phyloP scores from a whole-genome alignment of 2,797 vertebrate species.

The Acanthis flammea region DNA sequence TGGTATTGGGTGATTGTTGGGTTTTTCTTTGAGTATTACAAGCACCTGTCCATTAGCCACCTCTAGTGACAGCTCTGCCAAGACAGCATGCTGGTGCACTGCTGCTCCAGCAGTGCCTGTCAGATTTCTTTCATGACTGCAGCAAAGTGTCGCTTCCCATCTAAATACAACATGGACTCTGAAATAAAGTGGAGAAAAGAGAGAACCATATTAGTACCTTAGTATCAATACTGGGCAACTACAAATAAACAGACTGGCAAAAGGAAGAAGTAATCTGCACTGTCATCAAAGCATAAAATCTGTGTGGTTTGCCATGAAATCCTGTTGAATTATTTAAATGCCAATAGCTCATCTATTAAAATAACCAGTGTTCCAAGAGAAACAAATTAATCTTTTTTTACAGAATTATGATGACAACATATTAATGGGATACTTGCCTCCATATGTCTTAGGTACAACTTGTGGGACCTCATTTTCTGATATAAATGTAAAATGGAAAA shows the following conservation, averaged over 20 bases:
- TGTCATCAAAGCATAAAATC: neutral
- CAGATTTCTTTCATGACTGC: slow-evolving; percentile 67
- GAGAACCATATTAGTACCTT: neutral
- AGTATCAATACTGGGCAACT: neutral
- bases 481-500: slow-evolving; percentile 93
- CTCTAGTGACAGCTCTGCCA: neutral
- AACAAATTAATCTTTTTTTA: neutral
- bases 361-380: neutral
- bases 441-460: slow-evolving; percentile 84
- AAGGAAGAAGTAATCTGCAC: neutral
- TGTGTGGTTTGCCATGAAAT: neutral
- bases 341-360: neutral
- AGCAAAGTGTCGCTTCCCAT: slow-evolving; percentile 92
- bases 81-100: neutral
- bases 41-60: neutral
- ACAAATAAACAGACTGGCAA: neutral
- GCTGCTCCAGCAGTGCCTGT: neutral
- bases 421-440: slow-evolving; percentile 71
- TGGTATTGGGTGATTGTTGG: neutral
- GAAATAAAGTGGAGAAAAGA: slow-evolving; percentile 44
- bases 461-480: slow-evolving; percentile 84
- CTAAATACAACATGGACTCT: slow-evolving; percentile 98
- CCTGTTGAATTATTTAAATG: neutral
- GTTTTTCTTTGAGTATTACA: neutral
- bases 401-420: neutral